These are phyloP conservation scores for Schizothorax lantsangensis DNA, from an alignment of 2,797 vertebrate species.

Conservation along the genomic window DNA sequence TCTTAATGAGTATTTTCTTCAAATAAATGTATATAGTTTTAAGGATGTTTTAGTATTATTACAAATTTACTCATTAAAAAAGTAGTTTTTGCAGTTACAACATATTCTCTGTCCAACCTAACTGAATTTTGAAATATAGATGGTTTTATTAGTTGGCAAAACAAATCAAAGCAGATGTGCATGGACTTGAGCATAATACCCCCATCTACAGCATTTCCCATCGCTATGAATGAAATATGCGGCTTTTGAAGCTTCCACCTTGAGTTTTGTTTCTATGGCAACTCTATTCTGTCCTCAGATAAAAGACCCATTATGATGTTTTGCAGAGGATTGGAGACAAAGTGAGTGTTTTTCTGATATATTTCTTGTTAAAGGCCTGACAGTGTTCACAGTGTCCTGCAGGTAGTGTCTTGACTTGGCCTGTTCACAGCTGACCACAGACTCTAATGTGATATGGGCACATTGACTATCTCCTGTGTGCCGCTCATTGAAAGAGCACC, in stretches of 20 bases:
- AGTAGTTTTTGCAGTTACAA: background rate
- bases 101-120: slow-evolving; percentile 2
- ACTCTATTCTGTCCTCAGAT: slow-evolving; percentile 65
- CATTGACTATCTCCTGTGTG: slow-evolving; percentile 7
- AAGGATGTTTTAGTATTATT: background rate
- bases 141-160: slow-evolving; percentile 42
- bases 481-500: slow-evolving; percentile 25
- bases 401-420: slow-evolving; percentile 29
- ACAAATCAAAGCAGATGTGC: slow-evolving; percentile 35
- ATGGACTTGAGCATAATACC: slow-evolving; percentile 29
- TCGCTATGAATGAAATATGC: slow-evolving; percentile 48
- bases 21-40: background rate
- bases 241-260: slow-evolving; percentile 63
- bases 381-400: slow-evolving; percentile 37
- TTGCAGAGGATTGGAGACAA: slow-evolving; percentile 54
- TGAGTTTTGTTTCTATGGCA: slow-evolving; percentile 71
- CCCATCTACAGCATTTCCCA: slow-evolving; percentile 30
- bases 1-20: background rate
- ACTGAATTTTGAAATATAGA: slow-evolving; percentile 22
- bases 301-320: slow-evolving; percentile 67
- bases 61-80: background rate
- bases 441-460: slow-evolving; percentile 7
- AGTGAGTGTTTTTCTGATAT: slow-evolving; percentile 48
- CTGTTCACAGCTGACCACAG: slow-evolving; percentile 40
- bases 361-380: slow-evolving; percentile 59